Conservation (phyloP, 1,140 invertebrate species). For the Andrena cerasifolii region DNA sequence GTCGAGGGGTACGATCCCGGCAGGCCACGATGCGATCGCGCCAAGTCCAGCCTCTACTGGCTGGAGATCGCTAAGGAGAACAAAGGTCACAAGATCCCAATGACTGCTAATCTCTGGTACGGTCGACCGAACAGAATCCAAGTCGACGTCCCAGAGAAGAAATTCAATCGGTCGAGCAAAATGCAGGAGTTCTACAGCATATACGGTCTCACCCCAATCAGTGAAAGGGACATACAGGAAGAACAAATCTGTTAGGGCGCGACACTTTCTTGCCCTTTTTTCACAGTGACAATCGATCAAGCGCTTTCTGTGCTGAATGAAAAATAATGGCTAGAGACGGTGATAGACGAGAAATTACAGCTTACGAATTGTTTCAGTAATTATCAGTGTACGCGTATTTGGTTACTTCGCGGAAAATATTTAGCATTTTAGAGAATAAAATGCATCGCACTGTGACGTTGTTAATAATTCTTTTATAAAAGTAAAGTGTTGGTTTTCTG, state of each 20-base stretch:
- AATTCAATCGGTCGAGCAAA: constrained; percentile 65
- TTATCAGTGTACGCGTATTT: no score
- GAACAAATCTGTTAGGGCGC: not conserved
- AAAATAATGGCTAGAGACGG: not conserved
- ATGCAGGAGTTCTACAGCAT: constrained; percentile 45
- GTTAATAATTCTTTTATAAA: no score
- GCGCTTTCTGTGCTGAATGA: not conserved
- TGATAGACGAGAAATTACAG: not conserved
- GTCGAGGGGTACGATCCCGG: constrained; percentile 64
- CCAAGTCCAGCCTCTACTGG: constrained; percentile 65
- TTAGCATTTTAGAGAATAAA: no score
- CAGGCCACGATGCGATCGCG: constrained; percentile 68
- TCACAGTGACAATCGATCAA: not conserved
- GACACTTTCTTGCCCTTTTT: not conserved
- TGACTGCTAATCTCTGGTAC: constrained; percentile 69
- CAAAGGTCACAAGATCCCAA: constrained; percentile 65
- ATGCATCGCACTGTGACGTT: no score
- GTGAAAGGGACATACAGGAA: not conserved
- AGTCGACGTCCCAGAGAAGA: constrained; percentile 68
- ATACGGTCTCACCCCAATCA: not conserved
- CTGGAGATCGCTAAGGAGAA: constrained; percentile 72
- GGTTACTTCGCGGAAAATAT: no score
- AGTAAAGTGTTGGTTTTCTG: no score
- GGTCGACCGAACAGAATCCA: constrained; percentile 70
- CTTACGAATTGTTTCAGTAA: not conserved